phyloP scores from a whole-genome alignment of 2,797 vertebrate genomes.

The Chanos chanos region DNA sequence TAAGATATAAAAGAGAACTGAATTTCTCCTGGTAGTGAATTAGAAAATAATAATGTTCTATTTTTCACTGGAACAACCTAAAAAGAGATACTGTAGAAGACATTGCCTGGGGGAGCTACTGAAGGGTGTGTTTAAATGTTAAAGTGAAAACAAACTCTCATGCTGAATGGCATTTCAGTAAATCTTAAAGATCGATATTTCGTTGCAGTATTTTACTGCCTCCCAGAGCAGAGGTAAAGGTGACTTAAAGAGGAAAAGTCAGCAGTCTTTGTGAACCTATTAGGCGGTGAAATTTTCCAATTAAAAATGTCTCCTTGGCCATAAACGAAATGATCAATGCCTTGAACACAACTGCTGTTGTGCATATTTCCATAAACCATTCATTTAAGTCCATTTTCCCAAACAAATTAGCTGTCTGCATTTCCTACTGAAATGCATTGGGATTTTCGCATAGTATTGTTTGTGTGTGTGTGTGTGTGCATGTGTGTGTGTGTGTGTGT shows the following conservation, averaged over 20 bases:
- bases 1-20: too few relatives aligned
- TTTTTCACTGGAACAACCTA: slow-evolving; percentile 29
- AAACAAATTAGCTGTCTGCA: too few relatives aligned
- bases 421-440: too few relatives aligned
- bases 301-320: slow-evolving; percentile 31
- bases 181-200: slow-evolving; percentile 46
- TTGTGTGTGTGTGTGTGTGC: slow-evolving; percentile 21
- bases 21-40: too few relatives aligned
- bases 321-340: slow-evolving; percentile 14
- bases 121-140: slow-evolving; percentile 42
- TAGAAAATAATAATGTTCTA: too few relatives aligned
- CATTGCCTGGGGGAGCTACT: slow-evolving; percentile 29
- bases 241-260: slow-evolving; percentile 40
- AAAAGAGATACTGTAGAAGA: slow-evolving; percentile 18
- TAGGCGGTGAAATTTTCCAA: slow-evolving; percentile 39
- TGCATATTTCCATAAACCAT: slow-evolving; percentile 18
- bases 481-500: slow-evolving; percentile 16
- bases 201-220: slow-evolving; percentile 38
- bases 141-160: slow-evolving; percentile 32
- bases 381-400: neutral
- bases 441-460: too few relatives aligned
- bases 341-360: slow-evolving; percentile 20
- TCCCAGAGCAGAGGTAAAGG: slow-evolving; percentile 34
- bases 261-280: slow-evolving; percentile 20
- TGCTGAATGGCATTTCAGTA: slow-evolving; percentile 42